Conservation (phyloP, 2,113 vertebrate genomes). For the Aphelocoma coerulescens region DNA sequence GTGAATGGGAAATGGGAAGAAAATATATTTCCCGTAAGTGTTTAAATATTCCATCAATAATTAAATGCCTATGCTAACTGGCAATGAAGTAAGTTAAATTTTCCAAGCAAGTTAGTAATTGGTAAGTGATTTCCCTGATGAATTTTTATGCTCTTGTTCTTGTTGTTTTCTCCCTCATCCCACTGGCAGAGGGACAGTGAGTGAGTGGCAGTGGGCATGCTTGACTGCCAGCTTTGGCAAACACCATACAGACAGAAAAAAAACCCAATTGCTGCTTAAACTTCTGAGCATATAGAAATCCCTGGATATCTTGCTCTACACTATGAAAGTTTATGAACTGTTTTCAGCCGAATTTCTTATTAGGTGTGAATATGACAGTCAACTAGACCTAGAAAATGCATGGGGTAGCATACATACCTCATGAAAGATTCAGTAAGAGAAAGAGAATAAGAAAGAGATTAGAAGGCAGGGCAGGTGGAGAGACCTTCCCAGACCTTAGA, state of each 20-base stretch:
- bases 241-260: background rate
- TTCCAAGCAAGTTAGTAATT: background rate
- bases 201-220: background rate
- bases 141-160: background rate
- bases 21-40: background rate
- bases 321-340: background rate
- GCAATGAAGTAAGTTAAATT: background rate
- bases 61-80: background rate
- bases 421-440: background rate
- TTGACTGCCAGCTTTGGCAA: background rate
- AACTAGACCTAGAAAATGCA: background rate
- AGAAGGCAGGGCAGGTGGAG: fast-evolving
- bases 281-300: background rate
- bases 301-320: background rate
- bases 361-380: background rate
- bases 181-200: background rate
- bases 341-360: background rate
- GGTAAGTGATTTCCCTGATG: background rate
- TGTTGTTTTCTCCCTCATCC: background rate
- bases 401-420: background rate
- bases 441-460: background rate
- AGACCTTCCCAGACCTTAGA: background rate
- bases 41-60: background rate
- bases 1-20: background rate
- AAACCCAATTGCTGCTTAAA: background rate